Evolutionary conservation across 2,797 vertebrate genomes (phyloP).

Genomic region (Gambusia yucatana): DNA sequence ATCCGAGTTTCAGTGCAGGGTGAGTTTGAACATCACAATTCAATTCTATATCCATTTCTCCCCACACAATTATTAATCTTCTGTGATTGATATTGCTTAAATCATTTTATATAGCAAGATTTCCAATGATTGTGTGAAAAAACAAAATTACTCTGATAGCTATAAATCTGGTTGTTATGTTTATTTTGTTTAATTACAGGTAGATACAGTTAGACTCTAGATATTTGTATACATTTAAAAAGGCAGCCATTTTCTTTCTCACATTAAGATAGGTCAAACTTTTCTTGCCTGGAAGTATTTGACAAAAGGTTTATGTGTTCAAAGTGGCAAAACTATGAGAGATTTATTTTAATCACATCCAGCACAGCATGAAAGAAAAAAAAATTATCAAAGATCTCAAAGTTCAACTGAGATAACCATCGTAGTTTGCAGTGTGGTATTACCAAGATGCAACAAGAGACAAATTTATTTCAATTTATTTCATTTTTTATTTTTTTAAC

Average conservation of each 20-base stretch:
- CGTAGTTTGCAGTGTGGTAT: neutral
- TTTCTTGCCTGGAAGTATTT: neutral
- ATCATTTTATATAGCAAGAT: neutral
- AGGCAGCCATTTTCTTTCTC: neutral
- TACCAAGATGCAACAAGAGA: neutral
- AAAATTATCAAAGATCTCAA: neutral
- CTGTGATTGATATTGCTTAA: conserved; percentile 5
- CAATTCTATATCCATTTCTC: neutral
- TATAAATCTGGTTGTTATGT: neutral
- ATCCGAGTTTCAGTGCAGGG: conserved; percentile 95
- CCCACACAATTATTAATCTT: neutral
- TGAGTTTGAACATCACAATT: conserved; percentile 64
- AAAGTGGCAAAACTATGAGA: neutral
- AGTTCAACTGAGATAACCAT: neutral
- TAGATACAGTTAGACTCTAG: neutral
- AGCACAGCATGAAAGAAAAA: neutral
- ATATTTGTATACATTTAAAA: neutral
- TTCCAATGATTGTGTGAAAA: neutral
- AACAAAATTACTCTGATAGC: neutral
- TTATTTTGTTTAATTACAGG: neutral
- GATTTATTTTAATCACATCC: neutral
- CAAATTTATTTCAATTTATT: neutral
- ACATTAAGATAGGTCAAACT: neutral
- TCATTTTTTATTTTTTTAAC: neutral
- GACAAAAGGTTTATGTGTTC: neutral